phyloP scores from a whole-genome alignment of 2,113 vertebrate genomes.

The Bungarus multicinctus region DNA sequence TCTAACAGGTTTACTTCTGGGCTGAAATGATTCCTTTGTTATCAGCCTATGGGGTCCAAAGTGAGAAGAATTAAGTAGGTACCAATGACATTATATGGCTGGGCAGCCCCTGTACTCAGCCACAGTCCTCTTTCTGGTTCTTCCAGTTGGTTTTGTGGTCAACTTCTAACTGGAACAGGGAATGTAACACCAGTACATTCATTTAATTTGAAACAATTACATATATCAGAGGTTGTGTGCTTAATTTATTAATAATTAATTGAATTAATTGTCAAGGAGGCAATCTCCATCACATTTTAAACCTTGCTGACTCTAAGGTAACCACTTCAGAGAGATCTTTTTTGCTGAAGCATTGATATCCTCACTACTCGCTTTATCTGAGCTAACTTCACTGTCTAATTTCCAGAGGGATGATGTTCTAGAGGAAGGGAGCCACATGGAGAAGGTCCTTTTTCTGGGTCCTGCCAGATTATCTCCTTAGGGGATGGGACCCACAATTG shows the following conservation, averaged over 20 bases:
- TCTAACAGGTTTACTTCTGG: slow-evolving; percentile 73
- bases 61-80: slow-evolving; percentile 75
- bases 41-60: slow-evolving; percentile 74
- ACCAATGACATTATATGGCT: slow-evolving; percentile 66
- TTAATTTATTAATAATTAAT: neutral
- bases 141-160: slow-evolving; percentile 26
- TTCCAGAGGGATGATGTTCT: too few species aligned
- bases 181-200: neutral
- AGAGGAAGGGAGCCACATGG: too few species aligned
- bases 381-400: neutral
- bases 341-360: neutral
- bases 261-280: neutral
- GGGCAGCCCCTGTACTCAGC: neutral
- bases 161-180: neutral
- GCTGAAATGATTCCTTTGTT: slow-evolving; percentile 71
- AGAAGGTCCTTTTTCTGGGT: neutral
- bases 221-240: neutral
- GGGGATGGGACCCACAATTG: neutral
- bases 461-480: neutral
- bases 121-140: neutral
- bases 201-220: neutral
- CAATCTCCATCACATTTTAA: neutral
- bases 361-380: neutral
- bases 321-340: neutral
- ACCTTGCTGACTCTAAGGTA: neutral